A percentile compares a stretch with the other conserved stretches of the same genome.
Evolutionary conservation across 2,888 invertebrate genomes (phyloP).

Genomic region (Dione vanillae): DNA sequence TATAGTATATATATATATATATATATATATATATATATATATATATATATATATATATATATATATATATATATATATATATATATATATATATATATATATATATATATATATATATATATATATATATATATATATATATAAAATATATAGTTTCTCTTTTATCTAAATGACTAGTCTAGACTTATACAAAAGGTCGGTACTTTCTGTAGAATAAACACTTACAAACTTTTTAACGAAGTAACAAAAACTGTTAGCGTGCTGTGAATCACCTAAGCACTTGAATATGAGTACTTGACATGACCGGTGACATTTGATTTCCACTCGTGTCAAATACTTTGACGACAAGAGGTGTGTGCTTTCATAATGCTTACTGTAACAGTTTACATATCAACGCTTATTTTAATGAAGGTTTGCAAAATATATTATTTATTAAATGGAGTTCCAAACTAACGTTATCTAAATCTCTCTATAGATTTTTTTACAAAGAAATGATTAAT

Average conservation of each 20-base stretch:
- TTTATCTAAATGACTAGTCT: conserved; percentile 46
- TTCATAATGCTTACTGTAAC: conserved; percentile 20
- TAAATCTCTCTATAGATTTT: too few species aligned
- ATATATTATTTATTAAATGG: too few species aligned
- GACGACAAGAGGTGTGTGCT: conserved; percentile 43
- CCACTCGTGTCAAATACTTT: conserved; percentile 49
- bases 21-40: too few species aligned
- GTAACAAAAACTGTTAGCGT: conserved; percentile 49
- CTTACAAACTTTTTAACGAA: conserved; percentile 50
- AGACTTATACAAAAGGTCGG: conserved; percentile 47
- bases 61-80: not conserved
- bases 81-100: not conserved
- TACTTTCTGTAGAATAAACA: conserved; percentile 48
- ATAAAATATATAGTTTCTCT: conserved; percentile 37
- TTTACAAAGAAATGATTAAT: too few species aligned
- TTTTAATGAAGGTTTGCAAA: too few species aligned
- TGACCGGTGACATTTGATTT: conserved; percentile 52
- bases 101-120: too few species aligned
- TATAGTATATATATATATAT: too few species aligned
- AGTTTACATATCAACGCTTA: not conserved
- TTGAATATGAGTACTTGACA: conserved; percentile 45
- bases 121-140: conserved; percentile 3
- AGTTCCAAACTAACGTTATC: too few species aligned
- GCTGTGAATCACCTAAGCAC: conserved; percentile 48
- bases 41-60: too few species aligned